Evolutionary conservation across 1,140 invertebrate genomes (phyloP).

Genomic region (Pomacea maculata): DNA sequence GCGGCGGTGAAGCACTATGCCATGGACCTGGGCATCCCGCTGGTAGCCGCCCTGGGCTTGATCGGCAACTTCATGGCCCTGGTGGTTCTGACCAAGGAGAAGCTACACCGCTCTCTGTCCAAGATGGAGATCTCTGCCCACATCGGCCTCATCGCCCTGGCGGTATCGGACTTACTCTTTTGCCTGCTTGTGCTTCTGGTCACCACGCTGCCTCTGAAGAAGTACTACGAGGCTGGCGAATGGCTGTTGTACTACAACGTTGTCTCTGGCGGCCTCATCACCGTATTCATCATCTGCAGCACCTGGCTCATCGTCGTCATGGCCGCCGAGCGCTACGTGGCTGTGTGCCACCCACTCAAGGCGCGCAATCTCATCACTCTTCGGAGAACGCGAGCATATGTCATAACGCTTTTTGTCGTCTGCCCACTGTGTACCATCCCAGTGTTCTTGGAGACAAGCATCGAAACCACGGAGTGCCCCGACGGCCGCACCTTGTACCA

Average conservation of each 20-base stretch:
- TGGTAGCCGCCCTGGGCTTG: constrained; percentile 54
- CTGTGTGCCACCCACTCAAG: constrained; percentile 62
- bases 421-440: constrained; percentile 54
- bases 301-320: constrained; percentile 62
- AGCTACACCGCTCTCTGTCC: constrained; percentile 52
- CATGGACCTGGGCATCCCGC: constrained; percentile 52
- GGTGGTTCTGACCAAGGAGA: constrained; percentile 59
- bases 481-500: constrained; percentile 38
- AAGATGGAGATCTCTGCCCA: constrained; percentile 63
- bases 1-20: constrained; percentile 40
- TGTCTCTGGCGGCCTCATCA: constrained; percentile 54
- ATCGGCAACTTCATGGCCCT: constrained; percentile 58
- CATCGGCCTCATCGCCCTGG: constrained; percentile 60
- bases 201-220: constrained; percentile 42
- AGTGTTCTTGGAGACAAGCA: constrained; percentile 53
- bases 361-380: constrained; percentile 58
- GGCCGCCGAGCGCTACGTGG: constrained; percentile 60
- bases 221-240: constrained; percentile 35
- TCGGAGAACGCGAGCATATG: constrained; percentile 51
- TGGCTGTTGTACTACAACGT: constrained; percentile 46
- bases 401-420: constrained; percentile 46
- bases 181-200: constrained; percentile 58
- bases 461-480: constrained; percentile 37
- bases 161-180: constrained; percentile 61
- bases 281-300: constrained; percentile 59